These are phyloP conservation scores for Megalops atlanticus DNA, from an alignment of 2,113 vertebrate species.

Conservation along the genomic window DNA sequence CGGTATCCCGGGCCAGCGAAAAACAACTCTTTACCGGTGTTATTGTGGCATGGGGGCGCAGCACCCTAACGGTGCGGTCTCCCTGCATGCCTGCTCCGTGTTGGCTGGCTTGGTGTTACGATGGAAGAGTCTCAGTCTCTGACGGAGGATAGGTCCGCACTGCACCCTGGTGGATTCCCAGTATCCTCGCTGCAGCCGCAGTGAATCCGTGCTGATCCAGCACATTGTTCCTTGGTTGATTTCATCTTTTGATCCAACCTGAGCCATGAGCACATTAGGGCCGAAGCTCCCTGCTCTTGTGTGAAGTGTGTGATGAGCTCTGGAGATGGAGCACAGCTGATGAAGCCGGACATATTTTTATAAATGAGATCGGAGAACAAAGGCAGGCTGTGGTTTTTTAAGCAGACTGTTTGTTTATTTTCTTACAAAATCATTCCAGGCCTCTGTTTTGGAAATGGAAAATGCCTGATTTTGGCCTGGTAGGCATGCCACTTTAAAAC, in stretches of 20 bases:
- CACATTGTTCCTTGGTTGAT: conserved; percentile 7
- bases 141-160: background rate
- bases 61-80: background rate
- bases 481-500: too few species aligned
- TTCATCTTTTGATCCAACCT: conserved; percentile 11
- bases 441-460: background rate
- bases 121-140: background rate
- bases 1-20: background rate
- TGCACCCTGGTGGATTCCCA: background rate
- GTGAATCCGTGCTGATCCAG: background rate
- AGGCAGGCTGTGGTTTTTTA: background rate
- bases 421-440: background rate
- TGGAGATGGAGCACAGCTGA: background rate
- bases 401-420: background rate
- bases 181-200: too few species aligned
- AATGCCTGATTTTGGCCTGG: background rate
- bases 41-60: background rate
- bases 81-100: background rate
- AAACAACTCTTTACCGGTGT: background rate
- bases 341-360: background rate
- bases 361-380: background rate
- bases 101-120: background rate
- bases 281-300: background rate
- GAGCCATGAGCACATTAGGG: background rate
- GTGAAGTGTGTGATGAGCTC: background rate